Percentiles rank a stretch among this genome's conserved stretches.
Conservation (phyloP, 2,797 vertebrate species). For the Smutsia temminckii region DNA sequence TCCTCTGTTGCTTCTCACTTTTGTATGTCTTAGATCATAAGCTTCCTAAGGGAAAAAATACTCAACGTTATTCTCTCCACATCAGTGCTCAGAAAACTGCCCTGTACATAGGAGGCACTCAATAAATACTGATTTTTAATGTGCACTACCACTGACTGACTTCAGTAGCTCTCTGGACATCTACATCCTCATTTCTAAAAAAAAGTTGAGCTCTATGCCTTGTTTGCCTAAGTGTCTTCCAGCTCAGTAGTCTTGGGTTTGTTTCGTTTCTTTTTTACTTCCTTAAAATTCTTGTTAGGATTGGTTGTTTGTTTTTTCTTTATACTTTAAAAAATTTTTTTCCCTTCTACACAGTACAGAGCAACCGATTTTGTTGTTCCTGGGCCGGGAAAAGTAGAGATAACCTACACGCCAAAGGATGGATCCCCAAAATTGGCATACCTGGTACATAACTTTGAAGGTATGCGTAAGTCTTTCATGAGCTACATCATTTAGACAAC, state of each 20-base stretch:
- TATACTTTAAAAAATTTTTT: background rate
- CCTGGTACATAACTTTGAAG: constrained; percentile 93
- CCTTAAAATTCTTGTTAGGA: background rate
- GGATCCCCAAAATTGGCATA: constrained; percentile 89
- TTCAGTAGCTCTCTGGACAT: background rate
- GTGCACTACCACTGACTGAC: background rate
- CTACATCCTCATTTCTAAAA: background rate
- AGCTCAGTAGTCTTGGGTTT: background rate
- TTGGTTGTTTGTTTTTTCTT: background rate
- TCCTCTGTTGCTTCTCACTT: background rate
- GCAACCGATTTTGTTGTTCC: constrained; percentile 98
- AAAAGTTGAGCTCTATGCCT: background rate
- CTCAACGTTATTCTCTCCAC: background rate
- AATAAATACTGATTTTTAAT: background rate
- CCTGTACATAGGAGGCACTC: background rate
- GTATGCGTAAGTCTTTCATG: constrained; percentile 82
- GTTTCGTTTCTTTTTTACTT: background rate
- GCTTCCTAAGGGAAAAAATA: background rate
- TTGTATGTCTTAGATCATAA: background rate
- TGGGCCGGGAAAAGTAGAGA: constrained; percentile 95
- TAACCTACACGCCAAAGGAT: constrained; percentile 91
- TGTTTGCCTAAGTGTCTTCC: background rate
- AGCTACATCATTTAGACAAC: background rate
- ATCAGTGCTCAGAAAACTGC: background rate
- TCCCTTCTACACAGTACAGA: constrained; percentile 90